phyloP scores from a whole-genome alignment of 2,113 vertebrate genomes.

The Bombycilla garrulus region DNA sequence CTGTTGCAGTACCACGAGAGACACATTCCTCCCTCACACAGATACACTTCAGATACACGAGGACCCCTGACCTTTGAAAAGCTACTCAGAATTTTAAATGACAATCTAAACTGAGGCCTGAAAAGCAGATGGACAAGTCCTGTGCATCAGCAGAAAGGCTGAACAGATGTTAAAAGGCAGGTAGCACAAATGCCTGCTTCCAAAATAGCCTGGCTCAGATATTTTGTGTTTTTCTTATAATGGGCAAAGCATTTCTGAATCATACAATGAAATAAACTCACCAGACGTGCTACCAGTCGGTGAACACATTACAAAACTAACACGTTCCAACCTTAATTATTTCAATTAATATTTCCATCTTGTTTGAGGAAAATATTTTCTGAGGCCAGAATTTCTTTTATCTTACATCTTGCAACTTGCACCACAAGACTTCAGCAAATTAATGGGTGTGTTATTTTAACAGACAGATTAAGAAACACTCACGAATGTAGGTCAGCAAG shows the following conservation, averaged over 20 bases:
- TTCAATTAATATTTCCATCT: constrained; percentile 16
- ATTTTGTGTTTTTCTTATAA: neutral
- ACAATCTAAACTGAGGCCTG: neutral
- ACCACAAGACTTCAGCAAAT: constrained; percentile 29
- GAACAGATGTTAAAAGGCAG: neutral
- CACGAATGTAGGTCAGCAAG: constrained; percentile 58
- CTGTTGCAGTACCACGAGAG: neutral
- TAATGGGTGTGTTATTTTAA: constrained; percentile 58
- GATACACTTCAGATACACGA: neutral
- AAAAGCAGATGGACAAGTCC: neutral
- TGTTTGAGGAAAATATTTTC: constrained; percentile 37
- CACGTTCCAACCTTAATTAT: neutral
- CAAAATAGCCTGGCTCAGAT: neutral
- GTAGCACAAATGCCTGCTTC: neutral
- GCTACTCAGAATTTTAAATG: neutral
- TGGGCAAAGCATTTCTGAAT: neutral
- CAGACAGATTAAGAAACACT: constrained; percentile 56
- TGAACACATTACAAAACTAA: neutral
- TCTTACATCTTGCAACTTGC: constrained; percentile 16
- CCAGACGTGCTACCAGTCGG: neutral
- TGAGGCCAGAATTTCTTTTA: constrained; percentile 38
- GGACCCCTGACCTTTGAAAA: neutral
- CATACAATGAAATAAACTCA: neutral
- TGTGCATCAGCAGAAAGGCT: neutral
- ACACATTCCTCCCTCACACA: neutral